phyloP scores from a whole-genome alignment of 1,140 invertebrate species.

The Cotesia vestalis region DNA sequence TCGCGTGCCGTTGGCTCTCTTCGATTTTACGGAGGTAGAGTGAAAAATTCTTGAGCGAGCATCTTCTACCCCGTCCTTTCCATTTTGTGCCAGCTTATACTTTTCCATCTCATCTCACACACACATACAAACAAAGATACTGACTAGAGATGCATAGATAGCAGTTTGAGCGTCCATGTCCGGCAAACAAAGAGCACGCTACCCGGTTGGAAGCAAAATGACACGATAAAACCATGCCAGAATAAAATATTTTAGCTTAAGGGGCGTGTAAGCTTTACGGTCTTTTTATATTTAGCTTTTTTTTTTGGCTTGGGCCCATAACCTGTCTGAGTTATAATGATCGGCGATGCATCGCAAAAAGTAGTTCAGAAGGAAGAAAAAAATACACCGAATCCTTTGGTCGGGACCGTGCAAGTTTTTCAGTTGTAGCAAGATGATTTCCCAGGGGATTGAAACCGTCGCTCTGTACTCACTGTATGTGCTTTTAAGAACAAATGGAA shows the following conservation, averaged over 20 bases:
- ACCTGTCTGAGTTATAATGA: too few relatives aligned
- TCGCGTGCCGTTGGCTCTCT: constrained; percentile 39
- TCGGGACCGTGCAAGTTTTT: constrained; percentile 28
- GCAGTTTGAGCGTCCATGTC: constrained; percentile 2
- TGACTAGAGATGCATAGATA: neutral
- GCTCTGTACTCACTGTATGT: too few relatives aligned
- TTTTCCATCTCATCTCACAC: neutral
- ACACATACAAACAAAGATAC: neutral
- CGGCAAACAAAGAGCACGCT: constrained; percentile 19
- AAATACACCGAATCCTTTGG: neutral
- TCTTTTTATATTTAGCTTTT: neutral
- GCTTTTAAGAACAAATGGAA: constrained; percentile 4
- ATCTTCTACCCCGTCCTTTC: neutral
- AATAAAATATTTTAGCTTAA: constrained; percentile 50
- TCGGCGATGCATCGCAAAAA: too few relatives aligned
- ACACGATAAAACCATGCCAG: constrained; percentile 37
- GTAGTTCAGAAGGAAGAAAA: too few relatives aligned
- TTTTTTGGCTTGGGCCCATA: neutral
- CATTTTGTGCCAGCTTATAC: neutral
- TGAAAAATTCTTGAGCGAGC: constrained; percentile 42
- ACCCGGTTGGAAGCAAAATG: constrained; percentile 40
- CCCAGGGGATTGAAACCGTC: constrained; percentile 47
- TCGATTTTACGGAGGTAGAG: constrained; percentile 31
- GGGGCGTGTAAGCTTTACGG: neutral
- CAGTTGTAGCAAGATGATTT: constrained; percentile 52